phyloP scores from a whole-genome alignment of 2,797 vertebrate species.

The Meriones psammophilus region DNA sequence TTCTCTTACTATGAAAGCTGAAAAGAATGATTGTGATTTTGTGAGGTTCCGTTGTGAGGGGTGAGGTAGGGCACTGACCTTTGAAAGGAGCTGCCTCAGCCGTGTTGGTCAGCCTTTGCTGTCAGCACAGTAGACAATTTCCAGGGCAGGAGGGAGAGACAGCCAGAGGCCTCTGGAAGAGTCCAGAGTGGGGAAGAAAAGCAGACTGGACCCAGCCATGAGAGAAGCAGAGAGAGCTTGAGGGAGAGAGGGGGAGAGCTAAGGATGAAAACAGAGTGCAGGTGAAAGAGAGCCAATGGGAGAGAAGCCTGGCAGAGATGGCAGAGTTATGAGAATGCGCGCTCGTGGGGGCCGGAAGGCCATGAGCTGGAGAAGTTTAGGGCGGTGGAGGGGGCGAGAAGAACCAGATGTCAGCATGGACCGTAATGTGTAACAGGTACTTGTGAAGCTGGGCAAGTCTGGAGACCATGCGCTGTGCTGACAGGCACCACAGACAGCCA shows the following conservation, averaged over 20 bases:
- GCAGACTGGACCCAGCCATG: neutral
- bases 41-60: neutral
- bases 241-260: neutral
- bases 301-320: neutral
- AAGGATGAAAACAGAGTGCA: fast-evolving
- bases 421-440: neutral
- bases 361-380: neutral
- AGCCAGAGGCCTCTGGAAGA: neutral
- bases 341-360: neutral
- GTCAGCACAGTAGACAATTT: neutral
- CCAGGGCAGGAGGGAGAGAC: neutral
- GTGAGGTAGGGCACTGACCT: no score
- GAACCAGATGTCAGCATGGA: neutral
- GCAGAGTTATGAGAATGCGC: neutral
- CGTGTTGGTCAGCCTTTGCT: no score
- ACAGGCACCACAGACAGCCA: neutral
- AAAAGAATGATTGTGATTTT: neutral
- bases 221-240: neutral
- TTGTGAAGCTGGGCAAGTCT: neutral
- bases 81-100: neutral
- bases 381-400: neutral
- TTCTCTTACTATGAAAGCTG: neutral
- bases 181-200: neutral
- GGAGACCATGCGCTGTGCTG: neutral
- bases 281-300: neutral